Percentiles rank a stretch among this genome's conserved stretches.
phyloP scores from a whole-genome alignment of 2,797 vertebrate species.

The Coreius guichenoti region DNA sequence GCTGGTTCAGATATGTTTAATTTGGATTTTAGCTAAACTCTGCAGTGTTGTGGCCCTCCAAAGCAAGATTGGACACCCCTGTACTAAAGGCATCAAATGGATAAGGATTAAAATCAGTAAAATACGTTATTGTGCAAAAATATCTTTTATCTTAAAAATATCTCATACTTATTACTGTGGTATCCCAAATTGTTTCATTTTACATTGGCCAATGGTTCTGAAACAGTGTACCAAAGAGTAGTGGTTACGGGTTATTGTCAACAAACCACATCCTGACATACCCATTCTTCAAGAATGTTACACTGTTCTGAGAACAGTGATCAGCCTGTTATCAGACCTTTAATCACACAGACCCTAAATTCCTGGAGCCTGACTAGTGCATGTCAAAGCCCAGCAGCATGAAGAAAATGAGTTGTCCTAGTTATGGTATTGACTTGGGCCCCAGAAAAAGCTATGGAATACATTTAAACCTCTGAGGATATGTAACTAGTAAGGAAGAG shows the following conservation, averaged over 20 bases:
- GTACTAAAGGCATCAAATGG: not conserved
- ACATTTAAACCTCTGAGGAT: constrained; percentile 30
- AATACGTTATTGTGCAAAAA: not conserved
- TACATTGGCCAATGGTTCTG: not conserved
- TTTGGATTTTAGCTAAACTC: not conserved
- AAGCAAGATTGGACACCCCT: not conserved
- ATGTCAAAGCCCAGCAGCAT: constrained; percentile 15
- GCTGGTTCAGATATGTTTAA: constrained; percentile 1
- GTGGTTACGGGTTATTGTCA: not conserved
- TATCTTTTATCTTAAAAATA: too few species aligned
- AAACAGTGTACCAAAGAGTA: not conserved
- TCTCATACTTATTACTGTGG: not conserved
- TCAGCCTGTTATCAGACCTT: constrained; percentile 34
- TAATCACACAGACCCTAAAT: constrained; percentile 4
- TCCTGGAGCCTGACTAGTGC: constrained; percentile 7
- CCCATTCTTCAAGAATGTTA: constrained; percentile 9
- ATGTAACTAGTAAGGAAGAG: constrained; percentile 30
- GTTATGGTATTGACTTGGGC: constrained; percentile 33
- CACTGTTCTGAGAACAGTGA: constrained; percentile 22
- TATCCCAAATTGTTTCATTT: not conserved
- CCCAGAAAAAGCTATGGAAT: constrained; percentile 20
- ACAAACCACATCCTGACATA: constrained; percentile 37
- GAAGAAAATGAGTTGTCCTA: constrained; percentile 35
- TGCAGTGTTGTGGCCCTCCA: not conserved
- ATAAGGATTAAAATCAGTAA: not conserved